A percentile compares a stretch with the other conserved stretches of the same genome.
Conservation (phyloP, 2,888 invertebrate species). For the Invenusta paracnida region DNA sequence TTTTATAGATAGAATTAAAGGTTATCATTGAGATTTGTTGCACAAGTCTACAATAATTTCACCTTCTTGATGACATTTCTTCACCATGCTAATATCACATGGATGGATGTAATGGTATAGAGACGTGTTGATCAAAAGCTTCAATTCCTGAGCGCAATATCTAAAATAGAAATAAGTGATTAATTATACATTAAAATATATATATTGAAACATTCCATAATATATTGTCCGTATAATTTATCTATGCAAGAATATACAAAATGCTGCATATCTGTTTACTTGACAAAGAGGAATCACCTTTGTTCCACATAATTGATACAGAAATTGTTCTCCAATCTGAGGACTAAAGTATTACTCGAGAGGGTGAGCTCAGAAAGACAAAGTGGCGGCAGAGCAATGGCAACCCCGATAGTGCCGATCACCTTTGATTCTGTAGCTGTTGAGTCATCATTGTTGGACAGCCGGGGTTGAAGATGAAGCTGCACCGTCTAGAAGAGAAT, state of each 20-base stretch:
- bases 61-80: slow-evolving; percentile 41
- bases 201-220: no score
- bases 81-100: slow-evolving; percentile 25
- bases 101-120: slow-evolving; percentile 42
- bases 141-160: neutral
- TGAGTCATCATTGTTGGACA: slow-evolving; percentile 40
- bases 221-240: no score
- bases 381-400: slow-evolving; percentile 86
- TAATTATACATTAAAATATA: no score
- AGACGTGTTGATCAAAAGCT: neutral
- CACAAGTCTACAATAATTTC: neutral
- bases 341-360: neutral
- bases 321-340: slow-evolving; percentile 1
- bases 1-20: no score
- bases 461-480: slow-evolving; percentile 61
- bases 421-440: slow-evolving; percentile 43
- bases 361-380: slow-evolving; percentile 18
- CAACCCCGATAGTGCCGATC: slow-evolving; percentile 86
- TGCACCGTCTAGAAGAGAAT: slow-evolving; percentile 75
- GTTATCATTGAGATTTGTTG: no score
- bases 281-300: no score
- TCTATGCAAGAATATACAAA: no score
- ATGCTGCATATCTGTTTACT: no score
- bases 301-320: neutral
- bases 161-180: no score